A percentile compares a stretch with the other conserved stretches of the same genome.
Conservation (phyloP, 2,113 vertebrate species). For the Ptyas mucosa region DNA sequence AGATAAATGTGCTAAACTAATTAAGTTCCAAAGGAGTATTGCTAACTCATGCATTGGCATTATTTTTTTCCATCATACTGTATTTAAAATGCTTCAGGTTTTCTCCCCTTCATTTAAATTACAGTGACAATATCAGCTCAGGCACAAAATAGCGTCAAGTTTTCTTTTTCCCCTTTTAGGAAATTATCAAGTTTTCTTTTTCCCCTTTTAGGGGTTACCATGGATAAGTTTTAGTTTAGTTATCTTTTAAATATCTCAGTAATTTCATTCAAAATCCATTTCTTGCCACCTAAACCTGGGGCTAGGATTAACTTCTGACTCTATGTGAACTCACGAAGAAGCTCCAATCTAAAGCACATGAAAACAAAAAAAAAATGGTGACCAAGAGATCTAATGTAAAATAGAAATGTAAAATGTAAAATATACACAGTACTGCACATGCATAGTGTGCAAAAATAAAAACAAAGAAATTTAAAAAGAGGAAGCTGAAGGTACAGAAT, state of each 20-base stretch:
- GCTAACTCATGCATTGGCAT: not conserved
- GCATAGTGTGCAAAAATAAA: not conserved
- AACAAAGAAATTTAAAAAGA: not conserved
- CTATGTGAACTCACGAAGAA: not conserved
- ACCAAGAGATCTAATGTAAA: not conserved
- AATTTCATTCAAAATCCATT: conserved; percentile 4
- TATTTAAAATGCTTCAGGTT: conserved; percentile 22
- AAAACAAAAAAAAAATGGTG: conserved; percentile 20
- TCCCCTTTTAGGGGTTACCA: not conserved
- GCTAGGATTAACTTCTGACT: not conserved
- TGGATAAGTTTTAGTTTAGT: not conserved
- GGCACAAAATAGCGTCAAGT: conserved; percentile 4
- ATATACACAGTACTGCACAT: not conserved
- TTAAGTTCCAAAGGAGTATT: not conserved
- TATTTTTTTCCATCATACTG: not conserved
- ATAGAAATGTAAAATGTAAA: not conserved
- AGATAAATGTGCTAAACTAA: not conserved
- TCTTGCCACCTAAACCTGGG: conserved; percentile 2
- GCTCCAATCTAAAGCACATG: conserved; percentile 6
- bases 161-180: not conserved
- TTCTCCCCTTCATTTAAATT: conserved; percentile 15
- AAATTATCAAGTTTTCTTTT: not conserved
- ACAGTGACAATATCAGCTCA: not conserved
- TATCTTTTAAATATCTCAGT: not conserved
- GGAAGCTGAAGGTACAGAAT: conserved; percentile 7